These are phyloP conservation scores for Phortica variegata DNA, from an alignment of 1,140 invertebrate genomes.

Conservation along the genomic window DNA sequence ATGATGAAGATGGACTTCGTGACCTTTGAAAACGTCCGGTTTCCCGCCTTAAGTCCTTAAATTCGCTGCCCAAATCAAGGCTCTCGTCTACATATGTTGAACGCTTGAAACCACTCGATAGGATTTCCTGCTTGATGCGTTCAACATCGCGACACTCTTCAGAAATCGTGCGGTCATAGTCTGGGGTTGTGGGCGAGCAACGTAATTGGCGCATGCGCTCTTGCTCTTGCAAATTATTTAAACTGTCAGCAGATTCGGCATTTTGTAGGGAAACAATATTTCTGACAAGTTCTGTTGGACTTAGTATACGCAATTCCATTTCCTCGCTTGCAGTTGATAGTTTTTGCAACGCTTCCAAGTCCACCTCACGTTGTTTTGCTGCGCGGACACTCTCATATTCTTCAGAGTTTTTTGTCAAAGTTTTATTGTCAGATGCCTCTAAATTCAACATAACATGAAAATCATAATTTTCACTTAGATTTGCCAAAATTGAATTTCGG, in stretches of 20 bases:
- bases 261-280: neutral
- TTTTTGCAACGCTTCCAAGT: slow-evolving; percentile 27
- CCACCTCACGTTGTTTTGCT: slow-evolving; percentile 24
- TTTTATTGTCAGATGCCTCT: slow-evolving; percentile 27
- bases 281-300: slow-evolving; percentile 19
- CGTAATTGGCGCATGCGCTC: neutral
- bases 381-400: slow-evolving; percentile 27
- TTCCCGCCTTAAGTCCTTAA: slow-evolving; percentile 19
- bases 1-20: slow-evolving; percentile 26
- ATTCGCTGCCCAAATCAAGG: slow-evolving; percentile 36
- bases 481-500: neutral
- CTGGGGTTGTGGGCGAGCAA: slow-evolving; percentile 14
- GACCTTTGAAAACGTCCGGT: slow-evolving; percentile 28
- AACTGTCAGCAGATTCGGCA: neutral
- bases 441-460: slow-evolving; percentile 41
- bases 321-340: slow-evolving; percentile 37
- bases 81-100: slow-evolving; percentile 52
- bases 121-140: slow-evolving; percentile 28
- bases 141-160: slow-evolving; percentile 36
- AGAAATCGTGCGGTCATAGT: slow-evolving; percentile 36
- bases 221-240: too few relatives aligned
- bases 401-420: slow-evolving; percentile 26
- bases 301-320: slow-evolving; percentile 32
- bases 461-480: slow-evolving; percentile 6
- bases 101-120: slow-evolving; percentile 40